phyloP scores from a whole-genome alignment of 2,113 vertebrate species.

The Campylomormyrus tamandua region DNA sequence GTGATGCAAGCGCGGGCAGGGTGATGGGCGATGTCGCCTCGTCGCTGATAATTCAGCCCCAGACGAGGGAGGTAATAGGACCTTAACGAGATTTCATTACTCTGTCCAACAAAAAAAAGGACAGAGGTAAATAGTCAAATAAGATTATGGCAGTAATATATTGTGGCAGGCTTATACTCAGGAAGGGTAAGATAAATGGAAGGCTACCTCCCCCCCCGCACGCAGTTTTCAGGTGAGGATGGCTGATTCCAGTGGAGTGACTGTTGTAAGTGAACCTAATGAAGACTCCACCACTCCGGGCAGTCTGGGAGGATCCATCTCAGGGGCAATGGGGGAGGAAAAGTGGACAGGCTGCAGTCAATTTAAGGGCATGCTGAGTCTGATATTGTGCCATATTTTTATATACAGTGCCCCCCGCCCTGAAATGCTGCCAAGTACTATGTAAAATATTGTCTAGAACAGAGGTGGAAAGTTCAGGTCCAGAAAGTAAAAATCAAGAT shows the following conservation, averaged over 20 bases:
- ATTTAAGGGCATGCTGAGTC: background rate
- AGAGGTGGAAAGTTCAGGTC: background rate
- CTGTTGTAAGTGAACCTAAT: background rate
- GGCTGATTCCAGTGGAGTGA: background rate
- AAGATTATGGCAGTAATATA: conserved; percentile 23
- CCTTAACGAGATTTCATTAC: conserved; percentile 32
- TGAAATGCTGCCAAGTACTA: background rate
- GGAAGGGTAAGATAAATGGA: conserved; percentile 2
- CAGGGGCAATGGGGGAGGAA: background rate
- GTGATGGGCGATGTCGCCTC: conserved; percentile 1
- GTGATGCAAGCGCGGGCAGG: background rate
- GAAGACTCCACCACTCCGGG: background rate
- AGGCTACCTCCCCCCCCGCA: background rate
- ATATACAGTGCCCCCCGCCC: background rate
- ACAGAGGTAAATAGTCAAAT: conserved; percentile 27
- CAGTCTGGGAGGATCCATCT: background rate
- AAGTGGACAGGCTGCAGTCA: background rate
- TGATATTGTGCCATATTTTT: background rate
- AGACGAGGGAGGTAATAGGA: conserved; percentile 22
- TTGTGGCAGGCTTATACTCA: background rate
- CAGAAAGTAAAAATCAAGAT: background rate
- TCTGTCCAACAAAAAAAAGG: conserved; percentile 10
- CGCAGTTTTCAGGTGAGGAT: background rate
- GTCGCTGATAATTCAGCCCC: conserved; percentile 19
- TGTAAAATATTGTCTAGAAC: background rate